Percentiles rank a stretch among this genome's conserved stretches.
Evolutionary conservation across 2,113 vertebrate species (phyloP).

Genomic region (Charadrius vociferus): DNA sequence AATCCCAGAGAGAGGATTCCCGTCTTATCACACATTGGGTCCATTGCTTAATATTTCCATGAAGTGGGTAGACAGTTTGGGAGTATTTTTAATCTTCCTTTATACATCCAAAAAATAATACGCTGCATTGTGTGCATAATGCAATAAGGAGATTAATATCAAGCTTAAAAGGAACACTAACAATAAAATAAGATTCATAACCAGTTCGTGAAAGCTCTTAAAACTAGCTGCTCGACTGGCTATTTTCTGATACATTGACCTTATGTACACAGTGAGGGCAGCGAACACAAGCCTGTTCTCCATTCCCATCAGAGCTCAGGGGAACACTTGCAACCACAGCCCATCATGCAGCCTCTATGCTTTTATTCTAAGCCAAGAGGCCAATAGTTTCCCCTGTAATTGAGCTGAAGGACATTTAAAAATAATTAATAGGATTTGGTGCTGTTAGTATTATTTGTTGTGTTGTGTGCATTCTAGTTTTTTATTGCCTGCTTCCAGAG

Average conservation of each 20-base stretch:
- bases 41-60: neutral
- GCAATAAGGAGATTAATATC: neutral
- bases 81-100: neutral
- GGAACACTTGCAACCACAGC: neutral
- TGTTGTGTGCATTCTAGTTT: neutral
- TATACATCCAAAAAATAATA: neutral
- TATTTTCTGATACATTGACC: constrained; percentile 46
- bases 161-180: neutral
- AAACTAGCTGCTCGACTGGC: neutral
- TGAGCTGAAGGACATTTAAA: constrained; percentile 43
- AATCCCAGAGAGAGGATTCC: neutral
- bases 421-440: constrained; percentile 56
- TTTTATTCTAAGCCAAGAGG: constrained; percentile 47
- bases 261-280: neutral
- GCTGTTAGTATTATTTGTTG: constrained; percentile 34
- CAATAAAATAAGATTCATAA: neutral
- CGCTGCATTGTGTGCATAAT: neutral
- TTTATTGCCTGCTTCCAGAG: constrained; percentile 34
- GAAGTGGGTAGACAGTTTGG: neutral
- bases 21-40: neutral
- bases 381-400: constrained; percentile 30
- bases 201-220: neutral
- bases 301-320: constrained; percentile 14
- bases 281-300: neutral
- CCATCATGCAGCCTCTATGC: neutral